Base-by-base conservation (phyloP, 23 tunicate species). In the Trididemnum nubilum region DNA sequence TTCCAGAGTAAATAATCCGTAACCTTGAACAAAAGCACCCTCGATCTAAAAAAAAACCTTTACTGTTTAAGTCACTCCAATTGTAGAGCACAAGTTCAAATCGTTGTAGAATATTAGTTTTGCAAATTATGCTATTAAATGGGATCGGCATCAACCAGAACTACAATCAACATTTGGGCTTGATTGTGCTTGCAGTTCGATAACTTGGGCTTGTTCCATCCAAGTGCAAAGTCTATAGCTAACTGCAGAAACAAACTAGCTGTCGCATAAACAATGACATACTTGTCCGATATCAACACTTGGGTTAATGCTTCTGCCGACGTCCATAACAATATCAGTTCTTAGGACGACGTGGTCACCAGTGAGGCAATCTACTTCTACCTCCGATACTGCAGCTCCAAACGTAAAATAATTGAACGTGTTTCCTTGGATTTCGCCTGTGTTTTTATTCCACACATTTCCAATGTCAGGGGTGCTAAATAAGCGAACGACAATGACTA, bases 281-380 rank as follows among this genome's bases (percentile, higher is more conserved):
- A 89, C 95, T 81, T 94, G 98, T 39, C 98, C 95, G 57, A 94
- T 85, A 36, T 94, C 98, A 34, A 94, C 71, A 9, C 87, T 89
- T 0, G 98, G 98, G 58, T 94, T 94, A 1, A 94, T 31, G 49
- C 95, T 89, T 51, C 77, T 89, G 24, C 98, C 98, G 33, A 83
- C 88, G 40, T 94, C 98, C 79, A 94, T 94, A 12, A 94, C 91
- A 23, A 94, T 89, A 51, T 94, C 98, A 34, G 91, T 82, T 50
- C 78, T 54, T 35, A 85, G 32, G 21, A 85, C 71, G 9, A 65
- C 67, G 72, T 94, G 98, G 61, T 94, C 91, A 18, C 98, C 98
- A 35, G 98, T 94, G 60, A 94, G 61, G 60, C 92, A 93, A 66
- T 94, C 98, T 4, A 94, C 52, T 70, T 94, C 98, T 7, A 94